These are phyloP conservation scores for Microcebus griseorufus DNA, from an alignment of 2,113 vertebrate genomes.

Conservation along the genomic window DNA sequence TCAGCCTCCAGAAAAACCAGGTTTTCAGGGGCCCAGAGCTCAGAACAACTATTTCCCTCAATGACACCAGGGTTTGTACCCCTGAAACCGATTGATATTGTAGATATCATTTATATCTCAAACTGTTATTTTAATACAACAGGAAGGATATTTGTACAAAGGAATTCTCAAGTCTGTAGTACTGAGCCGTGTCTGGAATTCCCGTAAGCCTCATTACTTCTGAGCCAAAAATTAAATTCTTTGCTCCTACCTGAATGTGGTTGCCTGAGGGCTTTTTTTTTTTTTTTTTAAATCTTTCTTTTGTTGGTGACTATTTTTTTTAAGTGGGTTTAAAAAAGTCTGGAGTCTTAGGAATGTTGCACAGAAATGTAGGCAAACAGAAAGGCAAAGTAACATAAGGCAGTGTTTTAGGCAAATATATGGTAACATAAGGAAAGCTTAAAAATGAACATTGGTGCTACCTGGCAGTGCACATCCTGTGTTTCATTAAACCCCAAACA, in stretches of 20 bases:
- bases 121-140: constrained; percentile 30
- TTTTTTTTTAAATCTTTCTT: not conserved
- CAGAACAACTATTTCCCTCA: not conserved
- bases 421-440: constrained; percentile 65
- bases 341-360: constrained; percentile 40
- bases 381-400: constrained; percentile 57
- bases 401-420: constrained; percentile 62
- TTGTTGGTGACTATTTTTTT: constrained; percentile 54
- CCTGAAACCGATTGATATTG: not conserved
- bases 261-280: not conserved
- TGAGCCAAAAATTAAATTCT: constrained; percentile 59
- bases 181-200: constrained; percentile 33
- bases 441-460: constrained; percentile 65
- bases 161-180: not conserved
- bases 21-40: not conserved
- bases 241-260: constrained; percentile 56
- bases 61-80: not conserved
- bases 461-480: constrained; percentile 42
- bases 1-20: not conserved
- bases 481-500: constrained; percentile 59
- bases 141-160: constrained; percentile 40
- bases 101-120: constrained; percentile 11
- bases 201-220: constrained; percentile 47
- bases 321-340: constrained; percentile 52
- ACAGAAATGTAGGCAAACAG: constrained; percentile 61